phyloP scores from a whole-genome alignment of 2,113 vertebrate species.

The Muntiacus muntjak region DNA sequence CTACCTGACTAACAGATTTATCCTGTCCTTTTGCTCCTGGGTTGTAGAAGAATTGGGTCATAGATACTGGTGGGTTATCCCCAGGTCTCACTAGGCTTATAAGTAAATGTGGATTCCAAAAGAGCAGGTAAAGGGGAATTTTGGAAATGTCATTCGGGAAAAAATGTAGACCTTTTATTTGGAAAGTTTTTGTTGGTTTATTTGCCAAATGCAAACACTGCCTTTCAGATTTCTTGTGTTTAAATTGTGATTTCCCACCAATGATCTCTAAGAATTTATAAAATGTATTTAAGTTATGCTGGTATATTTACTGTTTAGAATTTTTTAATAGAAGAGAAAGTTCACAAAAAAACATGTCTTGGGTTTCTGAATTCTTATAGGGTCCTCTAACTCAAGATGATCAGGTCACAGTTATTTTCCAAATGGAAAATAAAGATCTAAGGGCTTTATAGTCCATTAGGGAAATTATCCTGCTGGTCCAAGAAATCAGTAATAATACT shows the following conservation, averaged over 20 bases:
- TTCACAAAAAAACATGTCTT: neutral
- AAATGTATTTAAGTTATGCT: neutral
- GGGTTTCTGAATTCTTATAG: neutral
- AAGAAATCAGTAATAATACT: neutral
- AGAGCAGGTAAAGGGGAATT: neutral
- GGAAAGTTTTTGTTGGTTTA: neutral
- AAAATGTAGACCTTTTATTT: neutral
- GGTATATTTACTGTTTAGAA: neutral
- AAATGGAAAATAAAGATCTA: neutral
- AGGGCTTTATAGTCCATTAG: neutral
- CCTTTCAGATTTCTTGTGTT: neutral
- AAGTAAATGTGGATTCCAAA: neutral
- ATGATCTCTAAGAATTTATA: neutral
- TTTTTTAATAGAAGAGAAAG: neutral
- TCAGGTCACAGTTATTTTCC: neutral
- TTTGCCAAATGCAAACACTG: neutral
- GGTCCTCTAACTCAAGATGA: neutral
- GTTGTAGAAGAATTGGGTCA: neutral
- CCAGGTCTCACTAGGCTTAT: accelerated
- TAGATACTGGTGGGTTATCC: neutral
- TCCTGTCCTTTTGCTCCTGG: neutral
- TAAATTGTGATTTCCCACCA: neutral
- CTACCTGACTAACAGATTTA: neutral
- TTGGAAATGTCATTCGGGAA: neutral
- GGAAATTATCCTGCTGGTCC: neutral